Conservation (phyloP, 2,888 invertebrate genomes). For the Tipula helvola region DNA sequence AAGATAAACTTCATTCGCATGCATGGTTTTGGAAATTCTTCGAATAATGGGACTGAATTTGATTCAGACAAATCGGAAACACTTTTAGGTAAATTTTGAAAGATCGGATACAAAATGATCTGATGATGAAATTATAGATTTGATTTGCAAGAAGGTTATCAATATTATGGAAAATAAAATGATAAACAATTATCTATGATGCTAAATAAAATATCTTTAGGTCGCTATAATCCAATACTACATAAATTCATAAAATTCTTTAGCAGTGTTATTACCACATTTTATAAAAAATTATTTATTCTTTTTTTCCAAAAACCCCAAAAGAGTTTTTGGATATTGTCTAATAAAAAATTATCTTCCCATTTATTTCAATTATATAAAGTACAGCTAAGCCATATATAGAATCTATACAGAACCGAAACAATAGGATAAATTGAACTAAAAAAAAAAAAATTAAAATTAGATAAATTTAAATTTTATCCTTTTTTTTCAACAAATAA, state of each 20-base stretch:
- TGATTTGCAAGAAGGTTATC: too few species aligned
- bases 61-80: too few species aligned
- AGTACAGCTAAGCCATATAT: background rate
- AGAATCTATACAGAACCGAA: background rate
- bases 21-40: too few species aligned
- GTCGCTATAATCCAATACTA: too few species aligned
- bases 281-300: background rate
- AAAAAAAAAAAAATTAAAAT: background rate
- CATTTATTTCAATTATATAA: background rate
- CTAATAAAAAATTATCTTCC: background rate
- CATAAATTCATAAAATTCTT: background rate
- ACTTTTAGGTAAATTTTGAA: too few species aligned
- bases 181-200: too few species aligned
- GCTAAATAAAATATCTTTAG: too few species aligned
- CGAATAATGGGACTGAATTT: too few species aligned
- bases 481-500: background rate
- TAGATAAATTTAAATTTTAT: background rate
- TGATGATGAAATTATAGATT: too few species aligned
- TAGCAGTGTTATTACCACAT: background rate
- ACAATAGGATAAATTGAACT: background rate
- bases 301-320: background rate
- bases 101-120: too few species aligned
- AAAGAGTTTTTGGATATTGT: background rate
- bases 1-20: too few species aligned
- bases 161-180: too few species aligned